Percentiles rank a stretch among this genome's conserved stretches.
Conservation (phyloP, 1,140 invertebrate genomes). For the Pogonomyrmex californicus region DNA sequence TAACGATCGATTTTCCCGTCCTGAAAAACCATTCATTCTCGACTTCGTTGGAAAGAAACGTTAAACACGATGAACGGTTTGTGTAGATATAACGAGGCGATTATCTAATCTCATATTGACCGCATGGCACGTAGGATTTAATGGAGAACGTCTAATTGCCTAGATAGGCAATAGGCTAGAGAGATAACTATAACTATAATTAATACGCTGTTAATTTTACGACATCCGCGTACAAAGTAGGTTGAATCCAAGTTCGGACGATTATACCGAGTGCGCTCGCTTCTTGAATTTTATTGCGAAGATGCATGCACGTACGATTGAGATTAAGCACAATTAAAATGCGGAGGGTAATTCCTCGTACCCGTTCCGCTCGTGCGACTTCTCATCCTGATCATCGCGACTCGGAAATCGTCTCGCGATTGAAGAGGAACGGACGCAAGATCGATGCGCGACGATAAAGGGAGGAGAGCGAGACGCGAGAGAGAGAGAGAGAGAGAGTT, state of each 20-base stretch:
- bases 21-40: conserved; percentile 11
- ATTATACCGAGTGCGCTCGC: background rate
- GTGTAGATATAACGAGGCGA: background rate
- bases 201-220: conserved; percentile 41
- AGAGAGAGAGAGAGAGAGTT: background rate
- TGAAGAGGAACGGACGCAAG: background rate
- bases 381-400: background rate
- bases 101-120: conserved; percentile 54
- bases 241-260: background rate
- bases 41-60: conserved; percentile 22
- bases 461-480: background rate
- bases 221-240: conserved; percentile 7
- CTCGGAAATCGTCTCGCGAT: background rate
- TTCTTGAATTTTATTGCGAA: conserved; percentile 11
- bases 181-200: conserved; percentile 26
- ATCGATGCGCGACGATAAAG: conserved; percentile 12
- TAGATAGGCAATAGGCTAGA: background rate
- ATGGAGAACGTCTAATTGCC: background rate
- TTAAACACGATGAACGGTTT: conserved; percentile 6
- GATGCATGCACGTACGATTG: background rate
- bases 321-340: conserved; percentile 9
- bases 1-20: conserved; percentile 36
- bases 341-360: background rate
- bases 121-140: conserved; percentile 27
- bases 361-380: background rate